Conservation (phyloP, 2,113 vertebrate species). For the Acanthochromis polyacanthus region DNA sequence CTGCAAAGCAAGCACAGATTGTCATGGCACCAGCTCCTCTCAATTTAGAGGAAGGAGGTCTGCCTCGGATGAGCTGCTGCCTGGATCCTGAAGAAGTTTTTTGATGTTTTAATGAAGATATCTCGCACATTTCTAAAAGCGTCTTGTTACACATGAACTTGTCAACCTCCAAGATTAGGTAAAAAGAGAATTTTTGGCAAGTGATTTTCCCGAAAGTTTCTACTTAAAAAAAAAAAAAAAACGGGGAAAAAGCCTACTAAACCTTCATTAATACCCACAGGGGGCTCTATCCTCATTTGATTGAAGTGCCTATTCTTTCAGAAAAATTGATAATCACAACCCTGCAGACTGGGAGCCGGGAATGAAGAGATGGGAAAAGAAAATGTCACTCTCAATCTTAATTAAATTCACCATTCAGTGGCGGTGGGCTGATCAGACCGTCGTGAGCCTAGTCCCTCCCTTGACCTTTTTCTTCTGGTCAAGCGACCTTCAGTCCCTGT, state of each 20-base stretch:
- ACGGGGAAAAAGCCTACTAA: conserved; percentile 61
- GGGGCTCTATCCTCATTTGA: conserved; percentile 49
- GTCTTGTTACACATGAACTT: conserved; percentile 57
- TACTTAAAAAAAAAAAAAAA: conserved; percentile 35
- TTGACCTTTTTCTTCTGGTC: conserved; percentile 76
- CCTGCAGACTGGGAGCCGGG: conserved; percentile 35
- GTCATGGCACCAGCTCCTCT: conserved; percentile 61
- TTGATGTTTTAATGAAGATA: conserved; percentile 78
- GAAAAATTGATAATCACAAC: conserved; percentile 74
- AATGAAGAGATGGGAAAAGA: conserved; percentile 27
- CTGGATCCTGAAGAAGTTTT: conserved; percentile 53
- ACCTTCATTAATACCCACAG: conserved; percentile 62
- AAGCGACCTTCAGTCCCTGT: conserved; percentile 79
- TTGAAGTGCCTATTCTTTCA: conserved; percentile 68
- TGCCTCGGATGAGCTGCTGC: conserved; percentile 60
- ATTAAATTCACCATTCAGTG: conserved; percentile 68
- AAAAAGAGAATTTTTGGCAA: conserved; percentile 69
- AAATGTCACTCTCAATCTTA: conserved; percentile 77
- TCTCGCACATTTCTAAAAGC: conserved; percentile 54
- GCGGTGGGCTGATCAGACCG: conserved; percentile 47
- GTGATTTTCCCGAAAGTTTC: conserved; percentile 67
- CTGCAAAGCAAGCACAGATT: conserved; percentile 78
- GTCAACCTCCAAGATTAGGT: conserved; percentile 65
- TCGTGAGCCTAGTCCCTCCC: conserved; percentile 55
- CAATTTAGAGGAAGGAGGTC: conserved; percentile 67